Evolutionary conservation across 2,888 invertebrate species (phyloP).

Genomic region (Lepetodrilus schrolli): DNA sequence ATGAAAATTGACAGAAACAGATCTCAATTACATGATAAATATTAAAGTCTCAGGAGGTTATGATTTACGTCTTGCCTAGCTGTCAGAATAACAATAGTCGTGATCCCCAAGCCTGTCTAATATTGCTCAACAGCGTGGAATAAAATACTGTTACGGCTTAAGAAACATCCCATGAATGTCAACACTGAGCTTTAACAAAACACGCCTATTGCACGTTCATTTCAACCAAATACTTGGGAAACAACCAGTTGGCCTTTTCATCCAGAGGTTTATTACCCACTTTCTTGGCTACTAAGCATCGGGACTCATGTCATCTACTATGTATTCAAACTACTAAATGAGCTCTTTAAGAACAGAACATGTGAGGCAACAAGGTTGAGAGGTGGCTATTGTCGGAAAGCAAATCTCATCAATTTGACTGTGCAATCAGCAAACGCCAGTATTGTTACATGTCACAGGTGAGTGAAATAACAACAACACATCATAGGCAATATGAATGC

Average conservation of each 20-base stretch:
- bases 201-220: neutral
- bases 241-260: slow-evolving; percentile 20
- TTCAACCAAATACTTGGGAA: neutral
- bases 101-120: too few relatives aligned
- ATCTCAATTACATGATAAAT: too few relatives aligned
- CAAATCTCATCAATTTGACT: slow-evolving; percentile 1
- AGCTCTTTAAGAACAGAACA: slow-evolving; percentile 17
- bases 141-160: neutral
- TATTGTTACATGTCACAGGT: slow-evolving; percentile 3
- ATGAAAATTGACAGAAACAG: too few relatives aligned
- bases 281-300: slow-evolving; percentile 20
- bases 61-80: too few relatives aligned
- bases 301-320: slow-evolving; percentile 1
- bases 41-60: too few relatives aligned
- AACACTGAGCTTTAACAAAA: neutral
- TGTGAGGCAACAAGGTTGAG: neutral
- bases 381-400: neutral
- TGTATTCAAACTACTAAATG: slow-evolving; percentile 18
- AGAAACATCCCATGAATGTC: slow-evolving; percentile 8
- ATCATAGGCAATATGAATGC: neutral
- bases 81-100: too few relatives aligned
- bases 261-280: neutral
- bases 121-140: neutral
- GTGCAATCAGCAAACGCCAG: neutral
- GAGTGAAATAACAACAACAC: neutral